These are phyloP conservation scores for Tamias sibiricus DNA, from an alignment of 2,113 vertebrate genomes.

Conservation along the genomic window DNA sequence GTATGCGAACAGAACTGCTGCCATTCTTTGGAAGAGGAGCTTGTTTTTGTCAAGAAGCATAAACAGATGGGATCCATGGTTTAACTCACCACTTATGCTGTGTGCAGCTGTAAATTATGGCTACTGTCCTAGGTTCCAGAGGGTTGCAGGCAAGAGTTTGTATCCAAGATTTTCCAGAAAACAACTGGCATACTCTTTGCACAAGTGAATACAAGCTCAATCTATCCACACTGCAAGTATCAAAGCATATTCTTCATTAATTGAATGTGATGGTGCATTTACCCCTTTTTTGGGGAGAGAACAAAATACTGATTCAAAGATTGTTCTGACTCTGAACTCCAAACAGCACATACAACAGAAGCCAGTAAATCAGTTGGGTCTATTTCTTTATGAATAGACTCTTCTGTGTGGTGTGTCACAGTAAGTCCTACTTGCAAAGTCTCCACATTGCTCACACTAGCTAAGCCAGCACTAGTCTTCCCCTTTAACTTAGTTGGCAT, in stretches of 20 bases:
- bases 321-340: constrained; percentile 40
- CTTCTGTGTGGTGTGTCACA: constrained; percentile 33
- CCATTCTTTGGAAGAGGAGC: constrained; percentile 21
- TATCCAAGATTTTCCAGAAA: constrained; percentile 31
- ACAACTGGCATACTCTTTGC: background rate
- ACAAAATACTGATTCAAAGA: constrained; percentile 68
- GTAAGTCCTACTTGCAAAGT: constrained; percentile 34
- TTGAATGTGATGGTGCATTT: constrained; percentile 61
- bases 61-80: constrained; percentile 18
- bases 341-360: constrained; percentile 44
- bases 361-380: constrained; percentile 44
- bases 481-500: constrained; percentile 58
- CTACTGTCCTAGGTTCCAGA: background rate
- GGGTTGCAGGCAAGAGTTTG: background rate
- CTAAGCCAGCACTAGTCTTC: background rate
- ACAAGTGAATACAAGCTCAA: constrained; percentile 13
- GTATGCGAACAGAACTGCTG: background rate
- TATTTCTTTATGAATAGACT: constrained; percentile 55
- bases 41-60: constrained; percentile 31
- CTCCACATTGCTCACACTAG: background rate
- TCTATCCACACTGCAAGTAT: constrained; percentile 33
- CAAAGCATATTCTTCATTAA: constrained; percentile 61
- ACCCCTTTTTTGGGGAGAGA: constrained; percentile 45
- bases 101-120: background rate
- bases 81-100: background rate